Conservation (phyloP, 2,797 vertebrate species). For the Synaphobranchus kaupii region DNA sequence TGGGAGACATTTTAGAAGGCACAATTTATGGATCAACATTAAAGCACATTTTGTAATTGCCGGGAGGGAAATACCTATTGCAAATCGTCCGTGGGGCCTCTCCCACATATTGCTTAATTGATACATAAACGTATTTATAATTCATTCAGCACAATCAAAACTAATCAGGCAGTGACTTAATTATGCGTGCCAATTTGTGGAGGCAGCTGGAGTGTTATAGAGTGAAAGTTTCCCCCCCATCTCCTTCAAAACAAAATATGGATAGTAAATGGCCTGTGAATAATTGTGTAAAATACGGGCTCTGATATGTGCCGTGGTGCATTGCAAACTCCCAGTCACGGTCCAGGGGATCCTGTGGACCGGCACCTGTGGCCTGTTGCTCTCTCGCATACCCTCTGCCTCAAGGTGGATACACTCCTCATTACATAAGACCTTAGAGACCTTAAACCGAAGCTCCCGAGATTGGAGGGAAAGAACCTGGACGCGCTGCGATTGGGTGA, state of each 20-base stretch:
- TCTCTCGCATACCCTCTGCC: neutral
- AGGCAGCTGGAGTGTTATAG: constrained; percentile 21
- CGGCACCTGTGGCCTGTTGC: constrained; percentile 22
- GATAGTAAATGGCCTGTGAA: constrained; percentile 24
- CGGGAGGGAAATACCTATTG: constrained; percentile 15
- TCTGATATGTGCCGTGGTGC: constrained; percentile 11
- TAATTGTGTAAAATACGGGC: constrained; percentile 26
- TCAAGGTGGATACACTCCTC: neutral
- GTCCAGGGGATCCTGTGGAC: constrained; percentile 21
- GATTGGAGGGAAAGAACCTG: neutral
- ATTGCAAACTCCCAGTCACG: neutral
- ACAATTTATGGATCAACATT: neutral
- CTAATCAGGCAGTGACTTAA: constrained; percentile 20
- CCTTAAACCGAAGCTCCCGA: neutral
- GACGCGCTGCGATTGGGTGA: neutral
- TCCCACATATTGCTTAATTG: constrained; percentile 22
- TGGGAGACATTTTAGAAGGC: neutral
- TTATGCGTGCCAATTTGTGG: constrained; percentile 14
- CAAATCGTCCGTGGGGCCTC: constrained; percentile 17
- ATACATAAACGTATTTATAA: constrained; percentile 32
- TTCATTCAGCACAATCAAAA: constrained; percentile 24
- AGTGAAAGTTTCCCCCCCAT: neutral
- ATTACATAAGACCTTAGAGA: neutral
- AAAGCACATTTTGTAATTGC: neutral
- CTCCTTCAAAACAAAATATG: neutral